Conservation (phyloP, 2,113 vertebrate genomes). For the Caracal caracal region DNA sequence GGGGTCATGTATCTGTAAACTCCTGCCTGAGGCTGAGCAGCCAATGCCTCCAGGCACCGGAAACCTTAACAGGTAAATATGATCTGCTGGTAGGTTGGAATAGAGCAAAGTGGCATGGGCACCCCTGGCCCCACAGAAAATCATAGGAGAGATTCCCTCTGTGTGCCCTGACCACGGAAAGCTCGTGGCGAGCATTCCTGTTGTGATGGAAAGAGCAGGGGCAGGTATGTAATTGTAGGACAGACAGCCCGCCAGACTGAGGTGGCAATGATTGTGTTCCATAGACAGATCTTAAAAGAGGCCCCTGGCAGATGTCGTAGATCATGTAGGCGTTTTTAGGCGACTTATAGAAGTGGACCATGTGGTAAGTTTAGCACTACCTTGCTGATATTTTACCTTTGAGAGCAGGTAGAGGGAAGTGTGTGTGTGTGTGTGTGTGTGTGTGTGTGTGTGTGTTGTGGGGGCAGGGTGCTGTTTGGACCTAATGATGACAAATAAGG, state of each 20-base stretch:
- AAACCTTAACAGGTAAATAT: neutral
- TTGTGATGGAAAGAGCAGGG: neutral
- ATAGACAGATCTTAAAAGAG: neutral
- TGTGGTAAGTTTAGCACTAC: neutral
- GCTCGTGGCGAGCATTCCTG: neutral
- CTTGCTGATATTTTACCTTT: conserved; percentile 21
- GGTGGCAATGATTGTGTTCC: neutral
- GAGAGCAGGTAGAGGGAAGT: neutral
- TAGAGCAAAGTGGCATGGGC: neutral
- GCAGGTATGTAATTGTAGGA: neutral
- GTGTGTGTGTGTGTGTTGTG: neutral
- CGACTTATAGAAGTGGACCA: neutral
- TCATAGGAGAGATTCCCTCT: neutral
- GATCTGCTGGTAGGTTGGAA: neutral
- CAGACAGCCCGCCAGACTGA: neutral
- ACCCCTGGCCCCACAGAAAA: neutral
- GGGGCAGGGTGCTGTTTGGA: neutral
- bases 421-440: neutral
- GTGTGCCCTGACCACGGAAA: neutral
- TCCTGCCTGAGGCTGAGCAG: neutral
- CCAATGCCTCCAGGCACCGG: neutral
- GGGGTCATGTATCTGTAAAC: neutral
- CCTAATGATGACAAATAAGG: neutral
- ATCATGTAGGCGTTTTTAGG: neutral
- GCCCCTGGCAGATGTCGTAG: neutral